Percentiles rank a stretch among this genome's conserved stretches.
Evolutionary conservation across 30 jellyfish, hydroid and myxozoan species (phyloP).

Genomic region (Rhopilema esculentum): DNA sequence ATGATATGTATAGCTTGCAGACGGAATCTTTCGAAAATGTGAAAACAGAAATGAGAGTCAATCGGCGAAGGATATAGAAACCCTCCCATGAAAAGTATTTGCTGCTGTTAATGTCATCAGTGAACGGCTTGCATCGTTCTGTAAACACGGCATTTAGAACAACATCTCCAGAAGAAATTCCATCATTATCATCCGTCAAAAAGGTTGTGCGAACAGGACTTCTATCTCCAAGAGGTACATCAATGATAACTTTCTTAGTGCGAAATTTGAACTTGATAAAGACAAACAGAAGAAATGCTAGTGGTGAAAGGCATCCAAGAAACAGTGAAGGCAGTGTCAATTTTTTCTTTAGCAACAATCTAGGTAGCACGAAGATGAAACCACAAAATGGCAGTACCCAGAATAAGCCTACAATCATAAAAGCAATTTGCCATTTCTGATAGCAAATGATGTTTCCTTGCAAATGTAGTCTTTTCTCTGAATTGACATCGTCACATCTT

Average conservation of each 20-base stretch:
- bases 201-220: no score
- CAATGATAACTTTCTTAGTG: no score
- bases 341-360: neutral
- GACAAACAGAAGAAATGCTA: no score
- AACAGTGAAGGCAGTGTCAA: neutral
- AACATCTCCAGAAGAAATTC: neutral
- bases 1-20: conserved; percentile 1
- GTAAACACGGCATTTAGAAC: neutral
- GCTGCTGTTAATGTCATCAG: neutral
- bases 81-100: conserved; percentile 16
- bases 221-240: no score
- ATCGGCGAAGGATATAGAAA: conserved; percentile 6
- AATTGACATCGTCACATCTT: conserved; percentile 10
- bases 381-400: conserved; percentile 46
- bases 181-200: no score
- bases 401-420: neutral
- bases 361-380: conserved; percentile 3
- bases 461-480: conserved; percentile 1
- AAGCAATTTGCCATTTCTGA: conserved; percentile 40
- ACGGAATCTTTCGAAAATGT: neutral
- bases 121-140: conserved; percentile 9
- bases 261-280: no score
- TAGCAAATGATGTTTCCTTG: conserved; percentile 41
- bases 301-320: conserved; percentile 26
- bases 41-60: neutral